Evolutionary conservation across 1,140 invertebrate species (phyloP), one percentile per base, ranked within the genome.

Genomic region (Scylla paramamosain): DNA sequence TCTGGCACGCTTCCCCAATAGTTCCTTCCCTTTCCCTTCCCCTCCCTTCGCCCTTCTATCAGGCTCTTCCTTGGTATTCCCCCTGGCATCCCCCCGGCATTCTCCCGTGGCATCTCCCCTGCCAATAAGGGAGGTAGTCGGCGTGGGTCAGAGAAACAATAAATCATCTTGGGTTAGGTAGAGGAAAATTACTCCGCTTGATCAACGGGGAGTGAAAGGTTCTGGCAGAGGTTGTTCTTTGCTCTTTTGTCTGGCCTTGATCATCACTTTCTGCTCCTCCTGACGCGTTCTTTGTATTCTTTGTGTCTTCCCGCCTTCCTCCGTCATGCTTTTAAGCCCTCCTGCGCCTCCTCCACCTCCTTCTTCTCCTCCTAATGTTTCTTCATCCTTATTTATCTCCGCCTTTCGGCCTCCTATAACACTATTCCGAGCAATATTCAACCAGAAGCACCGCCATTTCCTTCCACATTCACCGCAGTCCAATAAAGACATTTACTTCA

Each of bases 401-500:
- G 67, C 67, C 67, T 25, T n/a, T 8, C 20, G 25, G 8, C 67
- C 67, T 77, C 67, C 67, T 77, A 25, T 77, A 77, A 77, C 67
- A 77, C 67, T n/a, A 77, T 77, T n/a, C 67, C 10, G 52, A 20
- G 52, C 52, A 59, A 59, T 59, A 59, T 59, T 59, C 67, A 77
- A n/a, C 67, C n/a, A 25, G 67, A 77, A 77, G 67, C 67, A 77
- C 67, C 67, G 67, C 67, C 67, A 77, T 77, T n/a, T 77, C 67
- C 67, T n/a, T 77, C 67, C 67, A 77, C 67, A 77, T 77, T 77
- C 67, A 77, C 67, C 67, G 67, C 67, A n/a, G 67, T 77, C 67
- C 67, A 77, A 77, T 77, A 77, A 77, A 77, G 67, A 77, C 67
- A 77, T 77, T 77, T 77, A 77, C 67, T 77, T 77, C 67, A 77